Base-by-base conservation (phyloP, 2,888 invertebrate species). In the Limnephilus marmoratus region DNA sequence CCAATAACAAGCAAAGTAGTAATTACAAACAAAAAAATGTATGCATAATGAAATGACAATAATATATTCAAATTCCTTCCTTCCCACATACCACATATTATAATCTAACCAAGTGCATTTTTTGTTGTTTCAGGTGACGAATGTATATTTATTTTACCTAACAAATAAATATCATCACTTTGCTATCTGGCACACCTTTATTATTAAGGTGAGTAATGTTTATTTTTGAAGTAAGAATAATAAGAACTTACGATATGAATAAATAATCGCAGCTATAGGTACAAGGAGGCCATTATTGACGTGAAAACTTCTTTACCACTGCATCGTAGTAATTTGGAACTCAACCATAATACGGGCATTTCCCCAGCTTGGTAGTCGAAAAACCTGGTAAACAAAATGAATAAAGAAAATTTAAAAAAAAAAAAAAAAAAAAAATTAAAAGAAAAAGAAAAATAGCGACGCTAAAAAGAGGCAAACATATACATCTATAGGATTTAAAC, bases 1-100 rank as follows among this genome's bases (percentile, higher is more conserved):
- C 24, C 68, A 68, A 68, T n/a, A 68, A 68, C 9, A 68, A 24
- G 18, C 24, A 68, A 68, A 7, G 18, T 24, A 24, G 9, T 68
- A 68, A 68, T 68, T 68, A 68, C 24, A 7, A n/a, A 45, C 45
- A 45, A 45, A 68, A 68, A 24, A 24, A 24, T 68, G 68, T 24
- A 24, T 68, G 68, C 24, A 68, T n/a, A 68, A 85, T 85, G 37
- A 41, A 85, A 41, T 41, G n/a, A 85, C 41, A 31, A 85, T 85
- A 41, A 37, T 85, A 24, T 85, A 85, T 85, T 85, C 24, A 85
- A 24, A 7, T 34, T 41, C 11, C 85, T 85, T n/a, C 24, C n/a
- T 9, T 68, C 68, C 68, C 68, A 68, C 68, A 68, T 68, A 24
- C 68, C 24, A 68, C 68, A 68, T 24, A 68, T 9, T 18, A 68